phyloP scores from a whole-genome alignment of 2,888 invertebrate species.

The Volucella inflata region DNA sequence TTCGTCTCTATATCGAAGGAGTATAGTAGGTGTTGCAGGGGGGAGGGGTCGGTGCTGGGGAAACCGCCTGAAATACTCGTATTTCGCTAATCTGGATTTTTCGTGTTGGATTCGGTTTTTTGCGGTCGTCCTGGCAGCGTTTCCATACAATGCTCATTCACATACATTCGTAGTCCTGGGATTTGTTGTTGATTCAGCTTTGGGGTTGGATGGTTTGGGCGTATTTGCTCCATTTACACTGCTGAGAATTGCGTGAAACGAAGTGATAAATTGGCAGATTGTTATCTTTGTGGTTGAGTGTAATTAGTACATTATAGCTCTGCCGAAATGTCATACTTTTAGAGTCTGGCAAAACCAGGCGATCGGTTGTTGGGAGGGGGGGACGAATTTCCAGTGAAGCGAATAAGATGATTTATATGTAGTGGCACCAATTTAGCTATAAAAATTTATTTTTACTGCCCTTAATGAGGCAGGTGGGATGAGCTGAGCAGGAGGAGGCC shows the following conservation, averaged over 20 bases:
- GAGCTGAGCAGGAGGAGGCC: not conserved
- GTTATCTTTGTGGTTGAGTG: constrained; percentile 65
- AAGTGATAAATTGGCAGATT: constrained; percentile 75
- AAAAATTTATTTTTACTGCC: constrained; percentile 60
- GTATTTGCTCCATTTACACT: constrained; percentile 62
- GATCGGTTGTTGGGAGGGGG: not conserved
- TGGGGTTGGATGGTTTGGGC: constrained; percentile 31
- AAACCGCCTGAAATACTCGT: constrained; percentile 46
- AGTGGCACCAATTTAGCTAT: constrained; percentile 60
- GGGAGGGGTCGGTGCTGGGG: no score
- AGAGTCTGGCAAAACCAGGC: not conserved
- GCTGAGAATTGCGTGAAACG: constrained; percentile 72
- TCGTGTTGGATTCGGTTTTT: constrained; percentile 46
- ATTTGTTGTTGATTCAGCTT: constrained; percentile 39
- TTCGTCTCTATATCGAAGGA: no score
- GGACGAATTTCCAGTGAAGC: constrained; percentile 14
- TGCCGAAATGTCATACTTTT: constrained; percentile 49
- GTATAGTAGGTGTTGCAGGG: constrained; percentile 23
- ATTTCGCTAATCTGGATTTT: constrained; percentile 61
- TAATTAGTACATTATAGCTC: constrained; percentile 70
- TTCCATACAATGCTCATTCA: constrained; percentile 4
- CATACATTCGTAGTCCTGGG: constrained; percentile 43
- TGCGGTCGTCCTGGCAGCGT: constrained; percentile 9
- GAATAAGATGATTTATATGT: constrained; percentile 56
- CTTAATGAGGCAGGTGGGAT: constrained; percentile 45